Percentiles rank a stretch among this genome's conserved stretches.
Conservation (phyloP, 1,140 invertebrate species). For the Trichonephila clavata region DNA sequence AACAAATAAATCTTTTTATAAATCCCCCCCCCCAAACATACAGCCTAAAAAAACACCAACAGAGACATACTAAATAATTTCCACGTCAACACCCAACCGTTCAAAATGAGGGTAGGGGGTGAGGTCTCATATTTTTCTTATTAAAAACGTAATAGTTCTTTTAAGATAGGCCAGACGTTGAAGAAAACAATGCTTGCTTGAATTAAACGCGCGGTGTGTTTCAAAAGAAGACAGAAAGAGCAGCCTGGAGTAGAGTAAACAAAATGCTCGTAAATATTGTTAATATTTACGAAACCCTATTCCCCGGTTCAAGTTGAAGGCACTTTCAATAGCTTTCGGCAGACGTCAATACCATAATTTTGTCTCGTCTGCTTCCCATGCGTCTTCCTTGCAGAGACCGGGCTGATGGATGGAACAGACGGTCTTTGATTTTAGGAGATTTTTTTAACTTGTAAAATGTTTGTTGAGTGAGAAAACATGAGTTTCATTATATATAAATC, state of each 20-base stretch:
- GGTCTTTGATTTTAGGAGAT: no score
- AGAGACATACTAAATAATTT: neutral
- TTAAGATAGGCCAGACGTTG: neutral
- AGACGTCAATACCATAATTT: conserved; percentile 24
- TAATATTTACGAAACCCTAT: neutral
- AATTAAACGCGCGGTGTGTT: no score
- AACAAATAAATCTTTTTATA: neutral
- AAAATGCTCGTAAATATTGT: neutral
- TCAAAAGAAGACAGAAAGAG: neutral
- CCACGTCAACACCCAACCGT: neutral
- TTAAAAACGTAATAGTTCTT: neutral
- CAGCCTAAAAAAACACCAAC: neutral
- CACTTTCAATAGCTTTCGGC: neutral
- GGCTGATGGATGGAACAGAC: no score
- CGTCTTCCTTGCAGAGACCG: neutral
- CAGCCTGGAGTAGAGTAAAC: neutral
- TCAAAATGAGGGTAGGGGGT: neutral
- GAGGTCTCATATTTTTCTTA: neutral
- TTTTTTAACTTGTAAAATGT: no score
- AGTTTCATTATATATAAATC: no score
- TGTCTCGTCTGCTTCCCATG: conserved; percentile 15
- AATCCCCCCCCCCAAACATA: neutral
- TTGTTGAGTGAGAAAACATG: no score
- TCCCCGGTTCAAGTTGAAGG: neutral
- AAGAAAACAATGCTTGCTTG: no score